Base-by-base conservation (phyloP, 1,140 invertebrate species). In the Drosophila sp. region DNA sequence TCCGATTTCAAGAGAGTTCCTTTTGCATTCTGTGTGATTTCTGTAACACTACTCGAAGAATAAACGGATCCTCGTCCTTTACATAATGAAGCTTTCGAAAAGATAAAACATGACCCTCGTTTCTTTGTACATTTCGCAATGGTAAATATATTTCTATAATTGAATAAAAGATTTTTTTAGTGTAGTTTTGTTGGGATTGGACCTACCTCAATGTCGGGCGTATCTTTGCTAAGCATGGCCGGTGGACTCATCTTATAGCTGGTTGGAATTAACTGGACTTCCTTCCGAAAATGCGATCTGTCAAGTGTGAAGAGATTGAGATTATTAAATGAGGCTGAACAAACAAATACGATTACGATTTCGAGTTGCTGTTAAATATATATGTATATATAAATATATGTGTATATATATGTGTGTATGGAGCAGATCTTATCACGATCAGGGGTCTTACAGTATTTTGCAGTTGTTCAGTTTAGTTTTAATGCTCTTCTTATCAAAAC, bases 191-290 rank as follows among this genome's bases (percentile, higher is more conserved):
- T 11, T n/a, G 18, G 2, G 9, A 27, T 1, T 7, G 7, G 34
- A 92, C 93, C 93, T 84, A 95, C 95, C 93, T 95, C 95, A 66
- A 95, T 95, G 90, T 95, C 95, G 16, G 94, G 93, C 32, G 95
- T 74, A 76, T 95, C 95, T 90, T 93, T 94, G 82, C 94, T 95
- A 32, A 95, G 74, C 21, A 93, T 76, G 57, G 91, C 80, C 67
- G 93, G 93, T 43, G 93, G 90, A 80, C 75, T 87, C 90, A 91
- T 91, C 46, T 72, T 72, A 64, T 11, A 18, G 45, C 43, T 48
- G 13, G 41, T 13, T 13, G 29, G n/a, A 7, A 16, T 21, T 25
- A 18, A 61, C 58, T 61, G 36, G 18, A 62, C 50, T 53, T 53
- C 1, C 50, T 36, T 36, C 16, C 50, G 18, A 11, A 29, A 53